Evolutionary conservation across 35 echinoderm and acorn worm genomes (phyloP), one percentile per base, ranked within the genome.

Genomic region (Nesometra sesokonis): DNA sequence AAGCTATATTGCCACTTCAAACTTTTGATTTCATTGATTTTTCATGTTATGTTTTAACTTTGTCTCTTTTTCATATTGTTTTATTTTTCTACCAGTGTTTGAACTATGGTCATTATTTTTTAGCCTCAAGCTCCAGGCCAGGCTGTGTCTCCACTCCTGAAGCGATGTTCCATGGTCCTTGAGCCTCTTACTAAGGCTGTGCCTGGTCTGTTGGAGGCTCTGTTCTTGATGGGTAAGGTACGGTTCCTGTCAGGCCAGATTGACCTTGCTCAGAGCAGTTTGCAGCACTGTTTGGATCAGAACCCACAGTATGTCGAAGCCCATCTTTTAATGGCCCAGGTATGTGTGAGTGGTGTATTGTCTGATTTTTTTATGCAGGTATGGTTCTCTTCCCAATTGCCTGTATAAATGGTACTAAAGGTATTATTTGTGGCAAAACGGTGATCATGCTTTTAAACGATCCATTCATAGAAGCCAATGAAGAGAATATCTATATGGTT

Each of bases 301-400:
- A 99, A 94, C 38, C 92, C 92, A 21, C 87, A 93, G 78, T 99
- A 87, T 88, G 86, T 93, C 76, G 96, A 99, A 82, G 96, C 96
- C 0, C 96, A 99, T 78, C 78, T 99, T 17, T 88, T 99, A 17
- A 99, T 99, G 96, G 96, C 96, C 79, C 96, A 99, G 96, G 96
- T 99, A 77, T 39, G 47, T 80, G 11, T 80, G 3, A 32, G 7
- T n/a, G n/a, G n/a, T n/a, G n/a, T n/a, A n/a, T n/a, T n/a, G n/a
- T n/a, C n/a, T n/a, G n/a, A n/a, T n/a, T n/a, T n/a, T n/a, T n/a
- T n/a, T n/a, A n/a, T n/a, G n/a, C n/a, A n/a, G n/a, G n/a, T n/a
- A n/a, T n/a, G n/a, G n/a, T n/a, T n/a, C n/a, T n/a, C n/a, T n/a
- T n/a, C n/a, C n/a, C n/a, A n/a, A n/a, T n/a, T n/a, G n/a, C n/a